phyloP scores from a whole-genome alignment of 2,113 vertebrate genomes.

The Anoura caudifer region DNA sequence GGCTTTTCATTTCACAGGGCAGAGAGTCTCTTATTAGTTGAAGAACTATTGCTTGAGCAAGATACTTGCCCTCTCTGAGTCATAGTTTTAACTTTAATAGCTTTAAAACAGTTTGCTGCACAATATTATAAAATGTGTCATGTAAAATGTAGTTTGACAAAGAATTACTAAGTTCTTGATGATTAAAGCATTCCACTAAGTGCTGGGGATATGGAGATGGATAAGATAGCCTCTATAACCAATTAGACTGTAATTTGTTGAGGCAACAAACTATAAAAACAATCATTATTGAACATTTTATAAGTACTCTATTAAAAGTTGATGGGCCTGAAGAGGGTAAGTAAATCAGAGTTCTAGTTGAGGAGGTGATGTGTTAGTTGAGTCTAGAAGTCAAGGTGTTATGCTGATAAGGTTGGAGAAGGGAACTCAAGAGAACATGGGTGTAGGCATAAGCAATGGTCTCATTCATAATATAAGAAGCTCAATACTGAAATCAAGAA shows the following conservation, averaged over 20 bases:
- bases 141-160: neutral
- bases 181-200: neutral
- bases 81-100: slow-evolving; percentile 13
- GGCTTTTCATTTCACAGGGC: neutral
- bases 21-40: neutral
- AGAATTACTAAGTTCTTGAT: neutral
- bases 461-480: neutral
- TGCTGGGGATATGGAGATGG: neutral
- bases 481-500: neutral
- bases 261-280: neutral
- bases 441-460: neutral
- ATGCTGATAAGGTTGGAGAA: neutral
- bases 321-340: neutral
- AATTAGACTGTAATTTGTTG: neutral
- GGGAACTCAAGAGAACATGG: neutral
- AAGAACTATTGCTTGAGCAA: neutral
- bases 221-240: neutral
- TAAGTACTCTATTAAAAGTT: neutral
- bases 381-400: neutral
- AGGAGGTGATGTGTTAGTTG: neutral
- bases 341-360: neutral
- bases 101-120: neutral
- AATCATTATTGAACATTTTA: neutral
- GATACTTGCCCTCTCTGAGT: neutral
- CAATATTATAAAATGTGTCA: neutral